Conservation (phyloP, 2,888 invertebrate species). For the Linnaemya tessellans region DNA sequence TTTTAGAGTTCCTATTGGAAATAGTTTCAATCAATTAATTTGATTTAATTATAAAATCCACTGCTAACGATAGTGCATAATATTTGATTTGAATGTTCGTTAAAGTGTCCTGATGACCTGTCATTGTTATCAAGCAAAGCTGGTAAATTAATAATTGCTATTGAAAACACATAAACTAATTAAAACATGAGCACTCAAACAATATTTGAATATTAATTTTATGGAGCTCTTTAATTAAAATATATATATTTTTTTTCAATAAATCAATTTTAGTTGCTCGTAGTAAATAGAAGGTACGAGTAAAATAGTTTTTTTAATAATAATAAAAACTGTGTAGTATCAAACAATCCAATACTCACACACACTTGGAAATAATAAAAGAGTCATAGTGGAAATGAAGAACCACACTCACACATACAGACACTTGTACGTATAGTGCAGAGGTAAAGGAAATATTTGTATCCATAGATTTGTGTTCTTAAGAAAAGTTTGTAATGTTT, state of each 20-base stretch:
- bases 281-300: too few species aligned
- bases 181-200: neutral
- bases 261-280: neutral
- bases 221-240: neutral
- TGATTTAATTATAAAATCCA: too few species aligned
- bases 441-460: neutral
- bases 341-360: neutral
- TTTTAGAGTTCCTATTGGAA: too few species aligned
- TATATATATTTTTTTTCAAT: neutral
- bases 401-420: neutral
- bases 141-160: neutral
- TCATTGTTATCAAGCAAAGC: neutral
- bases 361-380: neutral
- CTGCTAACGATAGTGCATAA: too few species aligned
- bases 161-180: neutral
- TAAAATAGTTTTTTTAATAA: neutral
- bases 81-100: neutral
- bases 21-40: too few species aligned
- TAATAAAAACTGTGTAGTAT: neutral
- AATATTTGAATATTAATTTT: neutral
- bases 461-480: neutral
- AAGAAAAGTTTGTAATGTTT: slow-evolving; percentile 20
- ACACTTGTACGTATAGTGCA: neutral
- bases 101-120: neutral
- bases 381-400: neutral